Conservation (phyloP, 2,113 vertebrate species). For the Toxostoma redivivum region DNA sequence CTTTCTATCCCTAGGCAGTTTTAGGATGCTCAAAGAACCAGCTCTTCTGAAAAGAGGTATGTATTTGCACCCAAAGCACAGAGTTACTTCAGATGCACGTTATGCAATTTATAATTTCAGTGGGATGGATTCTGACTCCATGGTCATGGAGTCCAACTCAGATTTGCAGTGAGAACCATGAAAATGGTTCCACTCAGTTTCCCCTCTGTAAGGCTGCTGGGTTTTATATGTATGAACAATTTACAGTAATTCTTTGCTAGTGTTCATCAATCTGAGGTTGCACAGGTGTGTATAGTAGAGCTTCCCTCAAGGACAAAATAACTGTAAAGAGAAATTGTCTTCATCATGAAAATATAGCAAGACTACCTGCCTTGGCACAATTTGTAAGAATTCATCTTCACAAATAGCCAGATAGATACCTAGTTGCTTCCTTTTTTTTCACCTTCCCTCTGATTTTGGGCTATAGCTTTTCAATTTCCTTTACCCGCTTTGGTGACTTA, state of each 20-base stretch:
- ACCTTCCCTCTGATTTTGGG: neutral
- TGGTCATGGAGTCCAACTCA: neutral
- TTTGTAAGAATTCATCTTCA: neutral
- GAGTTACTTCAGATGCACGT: neutral
- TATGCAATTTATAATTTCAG: neutral
- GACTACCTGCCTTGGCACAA: neutral
- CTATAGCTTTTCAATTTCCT: neutral
- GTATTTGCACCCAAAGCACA: neutral
- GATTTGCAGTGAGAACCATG: neutral
- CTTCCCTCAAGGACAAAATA: neutral
- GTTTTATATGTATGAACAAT: neutral
- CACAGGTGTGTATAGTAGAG: neutral
- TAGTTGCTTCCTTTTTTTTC: neutral
- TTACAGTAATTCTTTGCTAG: neutral
- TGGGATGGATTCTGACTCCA: neutral
- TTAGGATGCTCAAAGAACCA: neutral
- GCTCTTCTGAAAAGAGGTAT: neutral
- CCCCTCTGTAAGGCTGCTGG: neutral
- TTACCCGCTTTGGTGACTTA: neutral
- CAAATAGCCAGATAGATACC: neutral
- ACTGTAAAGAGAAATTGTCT: neutral
- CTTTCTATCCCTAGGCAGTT: neutral
- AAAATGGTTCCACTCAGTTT: neutral
- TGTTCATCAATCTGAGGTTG: neutral
- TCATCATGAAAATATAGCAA: neutral